Evolutionary conservation across 2,888 invertebrate genomes (phyloP).

Genomic region (Pyrochroa serraticornis): DNA sequence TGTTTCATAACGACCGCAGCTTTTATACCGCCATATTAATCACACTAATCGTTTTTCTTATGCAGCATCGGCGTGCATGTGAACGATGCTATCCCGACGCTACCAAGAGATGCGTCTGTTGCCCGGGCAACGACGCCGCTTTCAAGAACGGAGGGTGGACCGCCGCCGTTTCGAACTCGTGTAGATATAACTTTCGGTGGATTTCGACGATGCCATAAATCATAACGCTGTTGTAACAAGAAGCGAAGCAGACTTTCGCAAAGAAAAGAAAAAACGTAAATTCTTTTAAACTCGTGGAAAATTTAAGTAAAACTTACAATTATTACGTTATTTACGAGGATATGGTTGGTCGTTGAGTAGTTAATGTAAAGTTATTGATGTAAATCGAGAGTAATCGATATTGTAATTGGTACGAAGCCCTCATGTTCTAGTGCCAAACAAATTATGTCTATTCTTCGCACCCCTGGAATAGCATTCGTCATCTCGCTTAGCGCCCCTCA

Average conservation of each 20-base stretch:
- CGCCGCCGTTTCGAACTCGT: constrained; percentile 13
- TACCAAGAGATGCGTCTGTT: constrained; percentile 48
- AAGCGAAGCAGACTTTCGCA: neutral
- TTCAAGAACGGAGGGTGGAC: constrained; percentile 40
- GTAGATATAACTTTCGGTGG: constrained; percentile 17
- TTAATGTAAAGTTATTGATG: neutral
- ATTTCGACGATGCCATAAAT: constrained; percentile 16
- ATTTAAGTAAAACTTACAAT: neutral
- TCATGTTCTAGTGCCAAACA: constrained; percentile 20
- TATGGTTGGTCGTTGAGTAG: neutral
- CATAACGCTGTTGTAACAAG: constrained; percentile 11
- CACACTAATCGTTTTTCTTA: constrained; percentile 38
- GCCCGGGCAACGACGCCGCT: constrained; percentile 45
- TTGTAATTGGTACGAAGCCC: constrained; percentile 7
- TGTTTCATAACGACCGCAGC: constrained; percentile 28
- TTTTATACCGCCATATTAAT: constrained; percentile 31
- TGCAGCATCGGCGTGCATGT: constrained; percentile 29
- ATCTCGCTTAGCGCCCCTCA: constrained; percentile 20
- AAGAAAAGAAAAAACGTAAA: constrained; percentile 3
- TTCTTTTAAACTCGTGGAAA: neutral
- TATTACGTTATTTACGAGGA: neutral
- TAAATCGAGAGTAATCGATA: constrained; percentile 8
- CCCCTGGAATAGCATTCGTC: constrained; percentile 23
- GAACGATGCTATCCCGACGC: constrained; percentile 21
- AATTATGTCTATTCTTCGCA: constrained; percentile 23